Evolutionary conservation across 2,113 vertebrate genomes (phyloP), one percentile per base, ranked within the genome.

Genomic region (Dissostichus mawsoni): DNA sequence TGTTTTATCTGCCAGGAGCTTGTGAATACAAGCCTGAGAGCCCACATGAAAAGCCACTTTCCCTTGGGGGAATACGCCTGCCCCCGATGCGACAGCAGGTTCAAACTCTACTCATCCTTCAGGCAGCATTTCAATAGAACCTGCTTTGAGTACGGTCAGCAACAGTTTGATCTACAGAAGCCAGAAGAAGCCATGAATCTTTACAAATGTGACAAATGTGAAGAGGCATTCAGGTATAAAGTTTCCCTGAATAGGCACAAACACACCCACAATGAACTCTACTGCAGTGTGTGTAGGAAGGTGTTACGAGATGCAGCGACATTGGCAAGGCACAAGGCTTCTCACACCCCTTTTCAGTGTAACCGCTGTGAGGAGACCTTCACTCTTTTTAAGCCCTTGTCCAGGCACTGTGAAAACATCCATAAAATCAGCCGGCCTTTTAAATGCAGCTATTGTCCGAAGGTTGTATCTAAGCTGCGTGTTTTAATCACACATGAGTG

Each of bases 41-140:
- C 7, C 47, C 92, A 93, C 81, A 82, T 93, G 83, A 85, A 86
- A 68, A 81, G n/a, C n/a, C 90, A 93, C 83, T 93, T 92, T 8
- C 90, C 90, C 11, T 50, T 44, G 1, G 71, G 71, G 0, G 57
- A 81, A 1, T 92, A 85, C 11, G 52, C 81, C 2, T 93, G 92
- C 59, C 92, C 87, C 0, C 85, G 66, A 2, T 93, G 92, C 9
- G 81, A 80, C 8, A 73, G 63, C 53, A 78, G 79, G n/a, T 92
- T 86, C 11, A 87, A 78, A 17, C 63, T 74, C 18, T 18, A 72
- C 3, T 10, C 71, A 0, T 90, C 85, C 4, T 65, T 92, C 0
- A 73, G 53, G 84, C 67, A 33, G 14, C 92, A 93, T 59, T 14
- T 93, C 25, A 82, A 41, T 0, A 83, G 62, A 76, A 80, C 69